Evolutionary conservation across 1,140 invertebrate genomes (phyloP), one percentile per base, ranked within the genome.

Genomic region (Metaphire vulgaris): DNA sequence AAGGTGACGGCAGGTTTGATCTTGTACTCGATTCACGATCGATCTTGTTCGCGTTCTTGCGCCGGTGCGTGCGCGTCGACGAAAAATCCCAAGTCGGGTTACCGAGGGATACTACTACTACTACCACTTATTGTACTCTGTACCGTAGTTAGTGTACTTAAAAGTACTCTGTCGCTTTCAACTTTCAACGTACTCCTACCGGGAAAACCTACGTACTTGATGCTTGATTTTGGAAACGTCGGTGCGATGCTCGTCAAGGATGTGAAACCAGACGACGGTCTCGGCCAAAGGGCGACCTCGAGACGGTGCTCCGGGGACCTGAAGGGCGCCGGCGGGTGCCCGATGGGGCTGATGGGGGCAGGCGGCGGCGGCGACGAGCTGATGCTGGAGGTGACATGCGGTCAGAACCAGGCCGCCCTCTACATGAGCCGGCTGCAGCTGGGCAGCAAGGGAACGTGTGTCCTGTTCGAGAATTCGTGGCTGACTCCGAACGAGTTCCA

Each of bases 401-500:
- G 72, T 0, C 72, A 73, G 72, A 73, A 73, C 72, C 29, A 31
- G 1, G 72, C 72, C 31, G 32, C 29, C 30, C 33, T 73, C 1
- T 73, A 73, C 72, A 73, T 73, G 72, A 73, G 72, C 30, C 32
- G 72, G 16, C 32, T 73, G 2, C 72, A 73, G 41, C 41, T 73
- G 16, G 72, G 67, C 28, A 69, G 85, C 70, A 87, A 87, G 79
- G 87, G 87, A 29, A 83, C 83, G 14, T 88, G 86, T 75, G 86
- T 88, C 56, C 81, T 80, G 6, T 87, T 84, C 78, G 81, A 87
- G 74, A 82, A 82, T 21, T 80, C 83, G 66, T 88, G 87, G 87
- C 80, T 88, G 14, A 88, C 88, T n/a, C 88, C 88, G 6, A 88
- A 88, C 79, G 87, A 88, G 77, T 88, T 88, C 76, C 87, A 88